Evolutionary conservation across 2,888 invertebrate species (phyloP).

Genomic region (Didymodactylos carnosus): DNA sequence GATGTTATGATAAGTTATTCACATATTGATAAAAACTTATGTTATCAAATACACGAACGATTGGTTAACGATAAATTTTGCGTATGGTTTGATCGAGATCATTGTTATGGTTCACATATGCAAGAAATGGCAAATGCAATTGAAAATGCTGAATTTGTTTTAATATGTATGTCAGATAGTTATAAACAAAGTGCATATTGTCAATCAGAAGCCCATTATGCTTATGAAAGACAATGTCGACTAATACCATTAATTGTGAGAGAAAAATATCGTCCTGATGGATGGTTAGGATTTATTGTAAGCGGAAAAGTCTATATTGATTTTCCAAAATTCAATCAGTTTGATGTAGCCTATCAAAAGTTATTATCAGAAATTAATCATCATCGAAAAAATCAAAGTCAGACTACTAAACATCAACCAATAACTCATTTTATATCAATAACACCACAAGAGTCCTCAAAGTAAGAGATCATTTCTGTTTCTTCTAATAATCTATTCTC

Average conservation of each 20-base stretch:
- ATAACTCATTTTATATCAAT: not conserved
- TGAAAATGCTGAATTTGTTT: not conserved
- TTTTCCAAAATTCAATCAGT: not conserved
- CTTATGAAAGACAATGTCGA: not conserved
- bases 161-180: not conserved
- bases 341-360: not conserved
- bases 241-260: not conserved
- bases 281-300: not conserved
- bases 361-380: not conserved
- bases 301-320: not conserved
- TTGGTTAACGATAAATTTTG: not conserved
- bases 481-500: no score
- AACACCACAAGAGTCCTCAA: not conserved
- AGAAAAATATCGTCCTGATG: not conserved
- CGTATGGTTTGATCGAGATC: not conserved
- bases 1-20: not conserved
- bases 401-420: not conserved
- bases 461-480: no score
- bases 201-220: not conserved
- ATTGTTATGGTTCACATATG: not conserved
- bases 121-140: not conserved
- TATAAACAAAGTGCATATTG: not conserved
- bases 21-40: not conserved
- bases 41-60: not conserved
- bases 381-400: not conserved